Evolutionary conservation across 2,113 vertebrate genomes (phyloP).

Genomic region (Scatophagus argus): DNA sequence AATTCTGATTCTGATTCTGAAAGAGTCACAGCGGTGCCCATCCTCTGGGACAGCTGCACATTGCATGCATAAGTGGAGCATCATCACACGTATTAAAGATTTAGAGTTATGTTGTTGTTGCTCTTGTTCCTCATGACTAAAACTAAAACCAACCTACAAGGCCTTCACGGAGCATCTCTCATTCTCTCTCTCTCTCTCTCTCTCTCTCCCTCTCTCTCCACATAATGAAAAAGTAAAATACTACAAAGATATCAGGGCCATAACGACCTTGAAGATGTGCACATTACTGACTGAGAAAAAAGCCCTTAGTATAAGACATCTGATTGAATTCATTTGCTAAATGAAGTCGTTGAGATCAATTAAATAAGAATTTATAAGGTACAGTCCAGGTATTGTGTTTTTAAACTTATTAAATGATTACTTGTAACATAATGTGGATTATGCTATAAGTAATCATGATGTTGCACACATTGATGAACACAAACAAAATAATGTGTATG

Average conservation of each 20-base stretch:
- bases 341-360: too few species aligned
- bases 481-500: not conserved
- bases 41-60: not conserved
- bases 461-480: not conserved
- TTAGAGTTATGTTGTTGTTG: too few species aligned
- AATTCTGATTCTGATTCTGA: too few species aligned
- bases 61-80: not conserved
- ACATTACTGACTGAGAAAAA: not conserved
- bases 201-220: not conserved
- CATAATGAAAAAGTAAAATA: not conserved
- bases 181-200: not conserved
- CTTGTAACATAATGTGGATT: too few species aligned
- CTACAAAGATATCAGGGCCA: not conserved
- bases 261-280: not conserved
- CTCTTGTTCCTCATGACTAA: not conserved
- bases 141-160: not conserved
- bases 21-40: not conserved
- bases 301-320: not conserved
- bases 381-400: too few species aligned
- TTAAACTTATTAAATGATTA: too few species aligned
- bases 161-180: not conserved
- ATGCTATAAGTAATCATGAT: too few species aligned
- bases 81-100: not conserved
- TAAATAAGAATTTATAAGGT: too few species aligned
- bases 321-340: not conserved